Evolutionary conservation across 2,113 vertebrate genomes (phyloP).

Genomic region (Corydoras sp.): DNA sequence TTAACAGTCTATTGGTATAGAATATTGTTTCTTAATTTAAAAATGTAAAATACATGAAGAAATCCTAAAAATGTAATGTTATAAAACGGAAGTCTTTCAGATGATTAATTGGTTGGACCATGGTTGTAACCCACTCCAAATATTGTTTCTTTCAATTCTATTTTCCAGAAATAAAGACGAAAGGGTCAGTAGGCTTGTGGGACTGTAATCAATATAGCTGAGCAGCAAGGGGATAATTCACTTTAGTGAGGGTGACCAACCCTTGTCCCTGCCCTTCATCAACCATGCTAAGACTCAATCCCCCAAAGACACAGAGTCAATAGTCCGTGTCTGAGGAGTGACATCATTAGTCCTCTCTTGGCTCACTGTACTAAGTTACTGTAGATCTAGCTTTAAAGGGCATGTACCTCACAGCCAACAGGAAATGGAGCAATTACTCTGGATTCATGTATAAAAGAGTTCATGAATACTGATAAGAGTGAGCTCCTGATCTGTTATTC

Average conservation of each 20-base stretch:
- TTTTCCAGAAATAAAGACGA: conserved; percentile 5
- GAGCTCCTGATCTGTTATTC: too few species aligned
- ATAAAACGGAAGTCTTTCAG: neutral
- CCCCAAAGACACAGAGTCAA: conserved; percentile 21
- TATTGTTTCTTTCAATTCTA: conserved; percentile 3
- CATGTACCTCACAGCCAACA: neutral
- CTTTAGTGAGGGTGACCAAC: conserved; percentile 18
- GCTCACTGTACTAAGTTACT: neutral
- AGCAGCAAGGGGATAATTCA: conserved; percentile 19
- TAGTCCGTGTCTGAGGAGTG: conserved; percentile 14
- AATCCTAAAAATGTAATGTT: neutral
- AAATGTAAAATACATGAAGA: too few species aligned
- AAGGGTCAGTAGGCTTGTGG: conserved; percentile 3
- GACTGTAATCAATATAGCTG: conserved; percentile 11
- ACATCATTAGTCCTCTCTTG: conserved; percentile 21
- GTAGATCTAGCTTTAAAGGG: conserved; percentile 7
- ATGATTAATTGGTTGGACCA: neutral
- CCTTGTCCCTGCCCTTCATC: conserved; percentile 25
- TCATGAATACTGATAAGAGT: too few species aligned
- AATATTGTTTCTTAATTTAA: too few species aligned
- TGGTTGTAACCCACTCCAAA: conserved; percentile 5
- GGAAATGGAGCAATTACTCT: neutral
- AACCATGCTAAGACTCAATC: conserved; percentile 22
- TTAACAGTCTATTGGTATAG: too few species aligned
- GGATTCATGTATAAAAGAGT: neutral